Evolutionary conservation across 2,888 invertebrate species (phyloP).

Genomic region (Cabera pusaria): DNA sequence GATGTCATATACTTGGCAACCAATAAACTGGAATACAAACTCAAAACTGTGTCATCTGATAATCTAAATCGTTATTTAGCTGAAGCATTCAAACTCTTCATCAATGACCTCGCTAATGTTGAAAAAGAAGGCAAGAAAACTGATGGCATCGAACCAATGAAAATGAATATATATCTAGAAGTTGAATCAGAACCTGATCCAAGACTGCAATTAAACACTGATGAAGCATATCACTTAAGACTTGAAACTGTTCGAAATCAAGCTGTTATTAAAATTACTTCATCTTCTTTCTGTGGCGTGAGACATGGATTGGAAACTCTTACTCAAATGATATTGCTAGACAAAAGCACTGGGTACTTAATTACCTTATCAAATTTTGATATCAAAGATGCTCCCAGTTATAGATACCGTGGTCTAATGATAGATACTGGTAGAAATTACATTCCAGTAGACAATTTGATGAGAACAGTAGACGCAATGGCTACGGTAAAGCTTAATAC

Average conservation of each 20-base stretch:
- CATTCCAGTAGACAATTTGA: conserved; percentile 87
- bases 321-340: conserved; percentile 89
- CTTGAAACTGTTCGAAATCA: conserved; percentile 64
- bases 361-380: conserved; percentile 84
- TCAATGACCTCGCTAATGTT: conserved; percentile 68
- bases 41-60: conserved; percentile 58
- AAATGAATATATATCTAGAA: conserved; percentile 70
- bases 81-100: conserved; percentile 76
- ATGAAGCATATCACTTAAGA: conserved; percentile 87
- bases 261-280: conserved; percentile 77
- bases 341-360: conserved; percentile 84
- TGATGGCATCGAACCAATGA: conserved; percentile 43
- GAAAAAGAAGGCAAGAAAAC: conserved; percentile 56
- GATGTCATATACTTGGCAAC: conserved; percentile 81
- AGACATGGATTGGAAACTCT: conserved; percentile 90
- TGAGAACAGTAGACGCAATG: conserved; percentile 92
- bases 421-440: conserved; percentile 95
- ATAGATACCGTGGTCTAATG: conserved; percentile 92
- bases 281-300: conserved; percentile 88
- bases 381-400: conserved; percentile 89
- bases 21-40: conserved; percentile 78
- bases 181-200: conserved; percentile 81
- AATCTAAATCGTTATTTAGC: conserved; percentile 50
- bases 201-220: conserved; percentile 85
- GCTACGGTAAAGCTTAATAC: conserved; percentile 93